Evolutionary conservation across 2,113 vertebrate species (phyloP), one percentile per base, ranked within the genome.

Genomic region (Burhinus bistriatus): DNA sequence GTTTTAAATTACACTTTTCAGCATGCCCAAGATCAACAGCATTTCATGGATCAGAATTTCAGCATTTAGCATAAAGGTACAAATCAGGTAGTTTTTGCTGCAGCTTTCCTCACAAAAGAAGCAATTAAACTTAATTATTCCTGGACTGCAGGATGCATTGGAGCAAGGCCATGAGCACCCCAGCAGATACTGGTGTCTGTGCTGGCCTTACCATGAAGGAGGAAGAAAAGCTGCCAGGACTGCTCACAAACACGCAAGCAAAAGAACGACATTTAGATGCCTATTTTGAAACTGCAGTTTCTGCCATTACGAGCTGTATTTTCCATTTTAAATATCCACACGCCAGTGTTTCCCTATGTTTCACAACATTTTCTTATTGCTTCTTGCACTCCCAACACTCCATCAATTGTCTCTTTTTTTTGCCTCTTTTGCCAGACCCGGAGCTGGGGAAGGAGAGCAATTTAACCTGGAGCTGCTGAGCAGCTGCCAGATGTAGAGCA

Each of bases 391-490:
- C 76, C 76, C 68, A 70, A 34, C 10, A 5, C 34, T 65, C 72
- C 16, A 13, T 57, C 2, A 2, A 4, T 62, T 76, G 36, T 71
- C 47, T 90, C 52, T 7, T 54, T 54, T 15, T 25, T 13, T 9
- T 22, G 4, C 6, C 27, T 15, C 38, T 76, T 42, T 25, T 29
- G 18, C 36, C 52, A 32, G 51, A 11, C 9, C 29, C 0, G 0
- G 58, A 52, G 57, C 12, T 44, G 36, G 78, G 57, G 40, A 87
- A 49, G 44, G 59, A 72, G 36, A 76, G 15, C 27, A 11, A 13
- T 91, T 91, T 70, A 89, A 83, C 20, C 9, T 36, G 55, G 22
- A 82, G 72, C 49, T 0, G 0, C 23, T 1, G n/a, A 90, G 27
- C 58, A 55, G 76, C 83, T 55, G 68, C 86, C 89, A 95, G 91